Evolutionary conservation across 2,113 vertebrate genomes (phyloP), one percentile per base, ranked within the genome.

Genomic region (Uria lomvia): DNA sequence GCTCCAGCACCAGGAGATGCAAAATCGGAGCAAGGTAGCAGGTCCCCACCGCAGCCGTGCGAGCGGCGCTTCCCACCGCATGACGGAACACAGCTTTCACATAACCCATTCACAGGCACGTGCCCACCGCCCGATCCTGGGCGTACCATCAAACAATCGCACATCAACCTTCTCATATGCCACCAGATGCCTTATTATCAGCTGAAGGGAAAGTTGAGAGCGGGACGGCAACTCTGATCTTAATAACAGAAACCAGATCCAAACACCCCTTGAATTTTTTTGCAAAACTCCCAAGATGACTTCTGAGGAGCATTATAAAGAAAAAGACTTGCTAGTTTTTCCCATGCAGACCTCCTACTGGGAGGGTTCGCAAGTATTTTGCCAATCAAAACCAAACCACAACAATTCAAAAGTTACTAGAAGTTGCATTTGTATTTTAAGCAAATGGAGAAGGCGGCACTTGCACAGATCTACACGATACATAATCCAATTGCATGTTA

Each of bases 81-180:
- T 3, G 29, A 2, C 40, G 9, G 43, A 62, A 17, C 5, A 1
- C 2, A 18, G 34, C 45, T 24, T 5, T 2, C 22, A 2, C 4
- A 1, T 3, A 36, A 50, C 40, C 86, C 22, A 1, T 5, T 18
- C 60, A 2, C 14, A 12, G 55, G 38, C 29, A 43, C 0, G 0
- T 6, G 50, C 53, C 80, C 85, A 40, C 67, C 40, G 9, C 14
- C 60, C 17, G 27, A 20, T 24, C 22, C 49, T 23, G 58, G n/a
- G 7, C 0, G 7, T 5, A 23, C 9, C 73, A 4, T 8, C 36
- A 6, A 15, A 8, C 38, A 11, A 11, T 2, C 16, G 63, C 58
- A 38, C 77, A 34, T 15, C 55, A 11, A 9, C 23, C 8, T 82
- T 5, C 50, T 40, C 53, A 0, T 2, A 9, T 5, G 50, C 47